Percentiles rank a stretch among this genome's conserved stretches.
Conservation (phyloP, 1,140 invertebrate species). For the Agrilus planipennis region DNA sequence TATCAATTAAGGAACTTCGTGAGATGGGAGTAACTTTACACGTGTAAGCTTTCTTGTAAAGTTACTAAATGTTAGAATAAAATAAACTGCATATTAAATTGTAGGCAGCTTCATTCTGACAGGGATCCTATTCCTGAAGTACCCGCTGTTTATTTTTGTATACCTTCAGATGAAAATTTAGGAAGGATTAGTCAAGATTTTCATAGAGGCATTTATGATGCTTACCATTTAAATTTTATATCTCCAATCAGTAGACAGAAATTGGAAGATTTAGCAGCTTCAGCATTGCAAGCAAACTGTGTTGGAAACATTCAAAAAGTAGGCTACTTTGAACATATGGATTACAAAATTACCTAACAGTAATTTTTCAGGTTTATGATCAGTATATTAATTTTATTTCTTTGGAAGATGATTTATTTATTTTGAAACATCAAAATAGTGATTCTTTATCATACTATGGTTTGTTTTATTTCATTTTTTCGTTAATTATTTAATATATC, state of each 20-base stretch:
- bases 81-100: constrained; percentile 19
- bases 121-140: constrained; percentile 95
- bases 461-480: constrained; percentile 33
- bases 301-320: constrained; percentile 87
- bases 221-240: constrained; percentile 96
- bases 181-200: constrained; percentile 88
- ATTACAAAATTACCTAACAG: constrained; percentile 4
- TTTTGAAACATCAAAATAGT: constrained; percentile 83
- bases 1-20: constrained; percentile 90
- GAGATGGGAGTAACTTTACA: constrained; percentile 95
- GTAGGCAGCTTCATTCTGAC: constrained; percentile 81
- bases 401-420: constrained; percentile 95
- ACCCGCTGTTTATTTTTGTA: constrained; percentile 96
- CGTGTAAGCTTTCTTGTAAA: constrained; percentile 54
- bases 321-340: constrained; percentile 4
- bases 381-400: constrained; percentile 99
- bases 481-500: constrained; percentile 1
- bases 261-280: constrained; percentile 89
- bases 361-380: constrained; percentile 61
- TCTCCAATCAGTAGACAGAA: constrained; percentile 89
- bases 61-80: neutral
- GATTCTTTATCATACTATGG: constrained; percentile 88
- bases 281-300: constrained; percentile 78
- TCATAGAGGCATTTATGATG: constrained; percentile 84
- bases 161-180: constrained; percentile 95